These are phyloP conservation scores for Xenentodon cancila DNA, from an alignment of 2,797 vertebrate species.

Conservation along the genomic window DNA sequence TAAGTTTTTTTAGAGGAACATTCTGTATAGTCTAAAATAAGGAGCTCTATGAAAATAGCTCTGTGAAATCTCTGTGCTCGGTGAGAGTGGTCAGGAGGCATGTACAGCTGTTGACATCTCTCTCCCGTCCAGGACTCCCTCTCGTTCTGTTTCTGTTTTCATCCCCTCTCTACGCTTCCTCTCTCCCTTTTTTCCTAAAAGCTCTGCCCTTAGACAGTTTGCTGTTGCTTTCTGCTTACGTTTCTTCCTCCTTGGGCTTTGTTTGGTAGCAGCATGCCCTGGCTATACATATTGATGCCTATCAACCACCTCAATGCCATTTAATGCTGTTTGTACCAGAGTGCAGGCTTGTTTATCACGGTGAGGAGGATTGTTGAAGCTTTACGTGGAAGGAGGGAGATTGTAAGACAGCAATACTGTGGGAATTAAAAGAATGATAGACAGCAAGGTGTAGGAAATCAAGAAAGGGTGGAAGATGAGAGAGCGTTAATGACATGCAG, in stretches of 20 bases:
- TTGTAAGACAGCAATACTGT: slow-evolving; percentile 3
- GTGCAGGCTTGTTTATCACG: slow-evolving; percentile 48
- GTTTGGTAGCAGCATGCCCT: slow-evolving; percentile 17
- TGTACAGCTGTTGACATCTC: slow-evolving; percentile 77
- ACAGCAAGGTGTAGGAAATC: slow-evolving; percentile 33
- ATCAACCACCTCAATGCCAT: slow-evolving; percentile 51
- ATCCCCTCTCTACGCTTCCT: slow-evolving; percentile 30
- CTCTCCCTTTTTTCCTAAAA: slow-evolving; percentile 12
- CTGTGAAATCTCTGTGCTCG: slow-evolving; percentile 56
- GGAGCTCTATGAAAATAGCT: slow-evolving; percentile 75
- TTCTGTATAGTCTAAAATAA: slow-evolving; percentile 63
- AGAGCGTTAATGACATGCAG: slow-evolving; percentile 1
- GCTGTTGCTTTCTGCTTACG: slow-evolving; percentile 21
- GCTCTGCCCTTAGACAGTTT: slow-evolving; percentile 9
- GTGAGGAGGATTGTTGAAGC: slow-evolving; percentile 38
- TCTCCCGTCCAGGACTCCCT: slow-evolving; percentile 35
- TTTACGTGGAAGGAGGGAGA: slow-evolving; percentile 11
- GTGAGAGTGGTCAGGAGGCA: slow-evolving; percentile 58
- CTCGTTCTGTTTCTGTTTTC: slow-evolving; percentile 36
- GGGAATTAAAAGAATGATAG: slow-evolving; percentile 16
- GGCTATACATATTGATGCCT: slow-evolving; percentile 39
- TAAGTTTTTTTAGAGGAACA: slow-evolving; percentile 37
- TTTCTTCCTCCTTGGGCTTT: slow-evolving; percentile 13
- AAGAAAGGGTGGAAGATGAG: slow-evolving; percentile 36
- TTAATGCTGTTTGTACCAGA: slow-evolving; percentile 52